A percentile compares a stretch with the other conserved stretches of the same genome.
Evolutionary conservation across 92 coral and sea anemone species (phyloP).

Genomic region (Anthopleura xanthogrammica): DNA sequence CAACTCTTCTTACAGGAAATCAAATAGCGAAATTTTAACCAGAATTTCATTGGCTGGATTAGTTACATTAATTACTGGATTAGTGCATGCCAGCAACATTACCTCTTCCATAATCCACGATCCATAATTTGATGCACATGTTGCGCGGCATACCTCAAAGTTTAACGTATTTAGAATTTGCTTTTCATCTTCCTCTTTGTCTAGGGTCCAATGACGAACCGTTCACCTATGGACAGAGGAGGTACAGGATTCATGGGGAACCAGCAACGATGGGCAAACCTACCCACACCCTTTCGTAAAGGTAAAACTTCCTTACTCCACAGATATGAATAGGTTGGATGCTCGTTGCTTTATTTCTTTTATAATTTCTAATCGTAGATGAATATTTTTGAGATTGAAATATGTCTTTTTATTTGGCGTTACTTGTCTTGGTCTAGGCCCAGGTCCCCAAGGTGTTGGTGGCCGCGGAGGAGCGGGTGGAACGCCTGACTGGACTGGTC

Average conservation of each 20-base stretch:
- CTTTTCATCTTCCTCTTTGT: not conserved
- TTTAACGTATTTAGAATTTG: not conserved
- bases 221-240: constrained; percentile 71
- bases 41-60: too few relatives aligned
- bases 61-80: too few relatives aligned
- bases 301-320: constrained; percentile 32
- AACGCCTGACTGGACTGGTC: constrained; percentile 85
- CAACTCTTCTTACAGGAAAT: too few relatives aligned
- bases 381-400: too few relatives aligned
- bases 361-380: too few relatives aligned
- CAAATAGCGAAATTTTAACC: too few relatives aligned
- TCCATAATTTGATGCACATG: too few relatives aligned
- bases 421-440: constrained; percentile 42
- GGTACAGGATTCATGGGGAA: constrained; percentile 78
- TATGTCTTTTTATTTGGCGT: not conserved
- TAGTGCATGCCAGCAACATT: too few relatives aligned
- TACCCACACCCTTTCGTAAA: constrained; percentile 70
- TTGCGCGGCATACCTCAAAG: too few relatives aligned
- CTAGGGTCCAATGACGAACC: constrained; percentile 73
- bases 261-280: constrained; percentile 81
- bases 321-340: too few relatives aligned
- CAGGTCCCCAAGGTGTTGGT: constrained; percentile 69
- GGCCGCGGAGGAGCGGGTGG: constrained; percentile 64
- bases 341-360: too few relatives aligned
- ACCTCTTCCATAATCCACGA: too few relatives aligned